These are phyloP conservation scores for Lophius americanus DNA, from an alignment of 2,797 vertebrate species.

Conservation along the genomic window DNA sequence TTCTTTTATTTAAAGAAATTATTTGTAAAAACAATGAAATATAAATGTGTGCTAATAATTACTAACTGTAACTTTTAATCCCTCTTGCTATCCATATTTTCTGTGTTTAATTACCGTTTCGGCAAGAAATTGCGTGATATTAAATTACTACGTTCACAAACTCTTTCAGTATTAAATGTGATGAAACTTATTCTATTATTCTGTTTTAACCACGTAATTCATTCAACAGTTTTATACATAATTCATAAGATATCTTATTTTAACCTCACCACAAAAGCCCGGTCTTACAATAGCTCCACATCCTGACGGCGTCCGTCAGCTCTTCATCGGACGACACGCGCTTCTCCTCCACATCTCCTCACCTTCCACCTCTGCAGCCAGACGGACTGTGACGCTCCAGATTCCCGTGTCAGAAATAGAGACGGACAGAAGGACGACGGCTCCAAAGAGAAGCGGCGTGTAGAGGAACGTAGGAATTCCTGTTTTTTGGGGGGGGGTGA, in stretches of 20 bases:
- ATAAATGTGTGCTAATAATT: no score
- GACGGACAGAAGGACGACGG: conserved; percentile 33
- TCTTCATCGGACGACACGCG: conserved; percentile 32
- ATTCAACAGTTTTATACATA: no score
- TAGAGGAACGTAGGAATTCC: conserved; percentile 59
- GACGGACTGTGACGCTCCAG: conserved; percentile 37
- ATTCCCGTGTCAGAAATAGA: conserved; percentile 66
- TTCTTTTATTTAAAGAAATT: no score
- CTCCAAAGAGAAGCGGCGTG: conserved; percentile 32
- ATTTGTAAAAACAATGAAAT: no score
- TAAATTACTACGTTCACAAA: no score
- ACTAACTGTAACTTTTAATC: no score
- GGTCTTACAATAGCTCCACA: conserved; percentile 49
- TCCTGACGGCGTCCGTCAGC: conserved; percentile 61
- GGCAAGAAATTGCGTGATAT: no score
- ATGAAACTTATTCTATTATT: no score
- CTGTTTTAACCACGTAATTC: no score
- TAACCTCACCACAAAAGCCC: conserved; percentile 6
- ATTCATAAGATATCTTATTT: not conserved
- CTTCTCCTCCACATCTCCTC: conserved; percentile 15
- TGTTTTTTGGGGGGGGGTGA: conserved; percentile 24
- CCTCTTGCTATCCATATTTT: no score
- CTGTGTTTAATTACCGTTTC: no score
- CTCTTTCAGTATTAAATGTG: no score
- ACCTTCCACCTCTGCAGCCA: conserved; percentile 26